phyloP scores from a whole-genome alignment of 2,888 invertebrate genomes.

The Tillus elongatus region DNA sequence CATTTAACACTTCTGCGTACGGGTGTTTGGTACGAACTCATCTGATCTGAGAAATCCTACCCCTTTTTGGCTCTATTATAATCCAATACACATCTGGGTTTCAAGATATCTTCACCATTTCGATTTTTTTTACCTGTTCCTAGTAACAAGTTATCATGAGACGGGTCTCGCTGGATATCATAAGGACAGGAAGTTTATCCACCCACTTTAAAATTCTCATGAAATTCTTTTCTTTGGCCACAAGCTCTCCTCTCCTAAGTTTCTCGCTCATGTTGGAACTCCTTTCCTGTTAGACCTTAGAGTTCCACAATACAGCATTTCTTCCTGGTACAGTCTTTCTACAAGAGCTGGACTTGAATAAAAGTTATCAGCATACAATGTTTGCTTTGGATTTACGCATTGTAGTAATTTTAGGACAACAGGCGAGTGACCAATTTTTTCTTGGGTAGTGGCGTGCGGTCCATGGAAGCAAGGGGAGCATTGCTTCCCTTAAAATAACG shows the following conservation, averaged over 20 bases:
- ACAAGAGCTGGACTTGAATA: background rate
- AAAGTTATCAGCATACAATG: slow-evolving; percentile 2
- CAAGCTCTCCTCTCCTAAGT: no score
- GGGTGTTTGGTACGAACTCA: no score
- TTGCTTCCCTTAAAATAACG: no score
- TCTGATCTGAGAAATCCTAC: no score
- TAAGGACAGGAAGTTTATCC: background rate
- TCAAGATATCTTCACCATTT: slow-evolving; percentile 1
- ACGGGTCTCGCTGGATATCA: slow-evolving; percentile 1
- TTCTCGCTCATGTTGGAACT: no score
- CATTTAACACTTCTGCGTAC: no score
- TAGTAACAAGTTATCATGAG: background rate
- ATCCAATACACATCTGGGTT: no score
- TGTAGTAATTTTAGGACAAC: slow-evolving; percentile 2
- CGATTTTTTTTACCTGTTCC: background rate
- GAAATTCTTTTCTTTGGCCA: no score
- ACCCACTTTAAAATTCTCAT: slow-evolving; percentile 3
- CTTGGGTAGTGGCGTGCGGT: no score
- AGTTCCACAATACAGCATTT: slow-evolving; percentile 5
- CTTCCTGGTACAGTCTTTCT: background rate
- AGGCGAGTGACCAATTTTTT: background rate
- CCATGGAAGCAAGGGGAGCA: no score
- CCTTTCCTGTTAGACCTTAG: slow-evolving; percentile 1
- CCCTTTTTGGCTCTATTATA: no score
- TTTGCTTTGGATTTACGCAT: background rate